Base-by-base conservation (phyloP, 2,888 invertebrate genomes). In the Bedellia somnulentella region DNA sequence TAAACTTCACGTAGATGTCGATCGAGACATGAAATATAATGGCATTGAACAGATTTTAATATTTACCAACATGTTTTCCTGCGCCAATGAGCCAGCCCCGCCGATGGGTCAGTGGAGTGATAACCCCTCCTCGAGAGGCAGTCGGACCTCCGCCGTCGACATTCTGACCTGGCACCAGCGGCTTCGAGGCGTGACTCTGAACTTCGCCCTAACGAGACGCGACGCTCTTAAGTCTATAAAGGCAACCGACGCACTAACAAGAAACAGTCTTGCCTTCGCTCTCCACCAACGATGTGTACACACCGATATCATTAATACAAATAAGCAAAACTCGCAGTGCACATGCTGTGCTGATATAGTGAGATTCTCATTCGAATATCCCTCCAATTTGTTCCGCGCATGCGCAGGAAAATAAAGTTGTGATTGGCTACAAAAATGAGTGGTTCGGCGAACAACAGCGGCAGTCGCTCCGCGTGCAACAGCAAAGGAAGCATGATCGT, bases 401-500 rank as follows among this genome's bases (percentile, higher is more conserved):
- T 9, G 5, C 18, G 9, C 18, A 18, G 9, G 18, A 9, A 18
- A 18, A 18, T 18, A 18, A 5, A 18, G 18, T 18, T 9, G 18
- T 18, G 18, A 18, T 6, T 5, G 5, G 18, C 18, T 18, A 39
- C 45, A 40, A 61, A 57, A 46, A 73, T 71, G 75, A 70, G 61
- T 63, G 62, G 44, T 6, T 8, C 6, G 15, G n/a, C 9, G 6
- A 14, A 24, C 4, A 15, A 23, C 14, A 43, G 54, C 52, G 54
- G 44, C 51, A 59, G 61, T 60, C 67, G 71, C 36, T 42, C 58
- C n/a, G 44, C 57, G 55, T 75, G 75, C 49, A 75, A 71, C 45
- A 78, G 78, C 51, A 82, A 82, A 46, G 86, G 85, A 44, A 89
- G 86, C 54, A 85, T 93, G 81, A 91, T 93, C 49, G 93, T 93